Evolutionary conservation across 2,113 vertebrate genomes (phyloP).

Genomic region (Phalacrocorax pelagicus): DNA sequence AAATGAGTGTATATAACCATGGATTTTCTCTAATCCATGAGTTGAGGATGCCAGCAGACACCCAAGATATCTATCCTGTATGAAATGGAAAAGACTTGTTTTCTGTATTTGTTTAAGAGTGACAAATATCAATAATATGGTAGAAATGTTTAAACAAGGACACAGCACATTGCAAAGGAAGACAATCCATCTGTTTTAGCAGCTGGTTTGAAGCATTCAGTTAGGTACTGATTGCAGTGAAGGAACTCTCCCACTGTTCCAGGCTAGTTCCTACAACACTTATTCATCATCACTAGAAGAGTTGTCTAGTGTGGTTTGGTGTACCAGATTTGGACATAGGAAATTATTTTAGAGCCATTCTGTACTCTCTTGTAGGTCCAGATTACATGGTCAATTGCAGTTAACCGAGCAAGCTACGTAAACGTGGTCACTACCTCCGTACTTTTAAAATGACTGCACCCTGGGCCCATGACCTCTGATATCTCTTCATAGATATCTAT

Average conservation of each 20-base stretch:
- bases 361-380: neutral
- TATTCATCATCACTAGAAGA: neutral
- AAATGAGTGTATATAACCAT: neutral
- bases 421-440: neutral
- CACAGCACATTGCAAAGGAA: neutral
- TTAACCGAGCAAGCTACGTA: neutral
- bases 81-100: neutral
- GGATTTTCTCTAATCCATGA: constrained; percentile 11
- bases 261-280: neutral
- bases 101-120: constrained; percentile 1
- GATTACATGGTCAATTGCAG: neutral
- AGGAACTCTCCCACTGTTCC: neutral
- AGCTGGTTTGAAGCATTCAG: constrained; percentile 5
- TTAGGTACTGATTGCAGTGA: neutral
- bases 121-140: constrained; percentile 20
- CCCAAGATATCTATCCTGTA: neutral
- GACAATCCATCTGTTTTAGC: constrained; percentile 20
- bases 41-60: neutral
- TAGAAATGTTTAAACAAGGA: constrained; percentile 40
- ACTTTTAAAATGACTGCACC: neutral
- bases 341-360: neutral
- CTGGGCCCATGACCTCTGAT: neutral
- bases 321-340: neutral
- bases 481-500: neutral
- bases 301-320: neutral